Conservation (phyloP, 1,140 invertebrate species). For the Drosophila auraria region DNA sequence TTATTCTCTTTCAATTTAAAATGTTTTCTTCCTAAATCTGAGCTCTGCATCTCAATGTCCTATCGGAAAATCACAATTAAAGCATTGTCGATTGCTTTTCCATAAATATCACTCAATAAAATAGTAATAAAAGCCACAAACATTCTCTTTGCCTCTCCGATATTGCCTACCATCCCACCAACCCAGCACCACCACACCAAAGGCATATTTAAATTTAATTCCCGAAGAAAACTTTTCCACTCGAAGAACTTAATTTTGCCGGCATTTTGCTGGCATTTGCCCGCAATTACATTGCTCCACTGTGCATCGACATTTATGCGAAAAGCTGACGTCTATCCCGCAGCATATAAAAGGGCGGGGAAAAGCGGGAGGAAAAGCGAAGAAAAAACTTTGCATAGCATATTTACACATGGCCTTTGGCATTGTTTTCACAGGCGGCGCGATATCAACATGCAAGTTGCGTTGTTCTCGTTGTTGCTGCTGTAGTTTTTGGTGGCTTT, state of each 20-base stretch:
- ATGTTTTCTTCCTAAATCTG: background rate
- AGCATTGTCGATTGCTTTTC: conserved; percentile 2
- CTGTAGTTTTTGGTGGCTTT: conserved; percentile 46
- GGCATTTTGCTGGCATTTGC: conserved; percentile 8
- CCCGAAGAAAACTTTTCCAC: conserved; percentile 36
- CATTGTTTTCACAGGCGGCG: conserved; percentile 69
- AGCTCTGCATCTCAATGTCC: background rate
- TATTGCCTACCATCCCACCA: background rate
- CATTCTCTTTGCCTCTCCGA: background rate
- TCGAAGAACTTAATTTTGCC: conserved; percentile 42
- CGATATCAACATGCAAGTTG: conserved; percentile 58
- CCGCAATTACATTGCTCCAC: conserved; percentile 46
- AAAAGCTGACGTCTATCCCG: conserved; percentile 38
- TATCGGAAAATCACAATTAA: background rate
- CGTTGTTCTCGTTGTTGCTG: conserved; percentile 29
- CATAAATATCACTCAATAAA: conserved; percentile 37
- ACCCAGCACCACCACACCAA: conserved; percentile 7
- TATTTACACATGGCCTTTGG: conserved; percentile 80
- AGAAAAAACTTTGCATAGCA: conserved; percentile 68
- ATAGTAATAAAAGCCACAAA: conserved; percentile 21
- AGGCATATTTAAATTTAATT: conserved; percentile 33
- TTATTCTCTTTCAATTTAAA: background rate
- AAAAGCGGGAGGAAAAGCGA: conserved; percentile 13
- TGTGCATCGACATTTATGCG: conserved; percentile 55
- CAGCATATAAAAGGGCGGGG: conserved; percentile 14